Evolutionary conservation across 2,113 vertebrate genomes (phyloP).

Genomic region (Orcinus orca): DNA sequence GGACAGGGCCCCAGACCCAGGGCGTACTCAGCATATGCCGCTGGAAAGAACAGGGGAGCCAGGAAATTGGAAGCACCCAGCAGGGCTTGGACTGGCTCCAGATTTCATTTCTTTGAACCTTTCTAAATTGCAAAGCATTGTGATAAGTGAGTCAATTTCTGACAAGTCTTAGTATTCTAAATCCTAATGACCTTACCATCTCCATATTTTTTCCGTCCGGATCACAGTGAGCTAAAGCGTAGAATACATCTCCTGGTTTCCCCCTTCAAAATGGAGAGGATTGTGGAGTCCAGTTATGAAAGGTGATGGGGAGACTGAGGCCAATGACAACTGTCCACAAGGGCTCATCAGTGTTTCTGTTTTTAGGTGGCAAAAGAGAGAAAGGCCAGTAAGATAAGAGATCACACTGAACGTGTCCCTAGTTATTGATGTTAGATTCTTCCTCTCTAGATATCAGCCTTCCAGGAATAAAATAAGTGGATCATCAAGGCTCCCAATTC

Average conservation of each 20-base stretch:
- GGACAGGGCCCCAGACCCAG: background rate
- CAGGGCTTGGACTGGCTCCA: background rate
- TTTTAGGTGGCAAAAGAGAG: background rate
- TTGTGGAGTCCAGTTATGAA: background rate
- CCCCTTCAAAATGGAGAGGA: background rate
- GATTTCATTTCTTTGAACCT: constrained; percentile 41
- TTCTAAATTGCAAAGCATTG: background rate
- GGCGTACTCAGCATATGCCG: background rate
- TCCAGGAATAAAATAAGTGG: background rate
- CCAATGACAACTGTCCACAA: background rate
- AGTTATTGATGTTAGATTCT: background rate
- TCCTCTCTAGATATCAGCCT: background rate
- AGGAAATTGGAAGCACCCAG: background rate
- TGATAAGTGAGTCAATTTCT: background rate
- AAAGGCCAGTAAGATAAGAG: background rate
- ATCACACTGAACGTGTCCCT: background rate
- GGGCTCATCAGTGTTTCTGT: background rate
- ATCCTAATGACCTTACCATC: background rate
- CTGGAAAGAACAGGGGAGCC: background rate
- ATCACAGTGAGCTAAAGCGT: background rate
- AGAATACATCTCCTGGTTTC: background rate
- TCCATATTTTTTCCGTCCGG: background rate
- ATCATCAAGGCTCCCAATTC: background rate
- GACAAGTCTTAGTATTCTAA: background rate
- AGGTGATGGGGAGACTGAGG: background rate